Base-by-base conservation (phyloP, 92 coral and sea anemone genomes). In the Epizoanthus rinbou region DNA sequence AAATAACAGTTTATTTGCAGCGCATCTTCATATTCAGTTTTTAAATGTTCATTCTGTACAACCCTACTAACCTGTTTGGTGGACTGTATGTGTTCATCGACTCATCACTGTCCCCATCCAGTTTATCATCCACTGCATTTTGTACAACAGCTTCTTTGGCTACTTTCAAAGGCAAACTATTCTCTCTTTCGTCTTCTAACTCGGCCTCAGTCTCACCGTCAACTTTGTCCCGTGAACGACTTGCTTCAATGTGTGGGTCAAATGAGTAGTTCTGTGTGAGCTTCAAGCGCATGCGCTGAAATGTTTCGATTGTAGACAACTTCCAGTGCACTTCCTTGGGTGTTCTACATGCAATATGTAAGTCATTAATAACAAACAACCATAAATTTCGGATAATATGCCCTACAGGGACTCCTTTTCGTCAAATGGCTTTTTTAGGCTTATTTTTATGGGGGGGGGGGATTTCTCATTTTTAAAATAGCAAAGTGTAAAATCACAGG, bases 281-380 rank as follows among this genome's bases (percentile, higher is more conserved):
- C 81, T 91, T 96, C 50, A 96, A 86, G 50, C 99, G 98, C 99
- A 96, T 96, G 90, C 99, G 95, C 10, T 92, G 95, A 74, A 96
- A 93, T 60, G 90, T 96, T 75, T 96, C 99, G 8, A 90, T 90
- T 59, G 94, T 88, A 17, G 99, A 93, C 67, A 96, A 91, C 80
- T 91, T 96, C 99, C 99, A 96, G 85, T 90, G 89, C 21, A 72
- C 45, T 67, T 94, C 90, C 37, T 69, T 69, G 23, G 90, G 89
- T 35, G 84, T 74, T 70, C 99, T 96, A n/a, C n/a, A n/a, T n/a
- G n/a, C n/a, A n/a, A n/a, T n/a, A n/a, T n/a, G n/a, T n/a, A 91
- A 15, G 21, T 79, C 43, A 57, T 18, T 35, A 71, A 8, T 5
- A 64, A 33, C 19, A 31, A 45, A 22, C 28, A 52, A 31, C 14